Conservation (phyloP, 2,888 invertebrate species). For the Coleophora flavipennella region DNA sequence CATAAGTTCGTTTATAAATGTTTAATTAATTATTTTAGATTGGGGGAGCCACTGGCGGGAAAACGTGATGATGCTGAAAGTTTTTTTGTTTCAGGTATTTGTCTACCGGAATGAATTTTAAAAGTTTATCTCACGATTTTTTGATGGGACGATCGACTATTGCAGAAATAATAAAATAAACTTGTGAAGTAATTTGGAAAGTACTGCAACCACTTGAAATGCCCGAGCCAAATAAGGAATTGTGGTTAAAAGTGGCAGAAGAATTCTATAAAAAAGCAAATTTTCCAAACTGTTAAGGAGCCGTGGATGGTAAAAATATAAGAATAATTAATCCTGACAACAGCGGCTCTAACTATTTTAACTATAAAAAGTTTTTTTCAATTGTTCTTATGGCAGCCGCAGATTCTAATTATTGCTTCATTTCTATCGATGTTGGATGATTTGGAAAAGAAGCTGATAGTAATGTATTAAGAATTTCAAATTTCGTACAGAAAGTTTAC, state of each 20-base stretch:
- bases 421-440: conserved; percentile 17
- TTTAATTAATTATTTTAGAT: too few species aligned
- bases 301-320: conserved; percentile 21
- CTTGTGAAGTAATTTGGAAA: neutral
- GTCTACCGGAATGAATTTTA: neutral
- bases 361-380: conserved; percentile 18
- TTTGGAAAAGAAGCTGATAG: conserved; percentile 17
- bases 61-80: too few species aligned
- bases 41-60: too few species aligned
- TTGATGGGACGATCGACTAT: neutral
- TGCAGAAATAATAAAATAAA: neutral
- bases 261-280: conserved; percentile 15
- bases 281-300: conserved; percentile 15
- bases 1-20: too few species aligned
- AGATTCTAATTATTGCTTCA: conserved; percentile 18
- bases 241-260: conserved; percentile 15
- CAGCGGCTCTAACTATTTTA: conserved; percentile 17
- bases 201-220: conserved; percentile 12
- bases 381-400: conserved; percentile 19
- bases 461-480: conserved; percentile 17
- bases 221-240: conserved; percentile 12
- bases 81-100: neutral
- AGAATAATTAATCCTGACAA: conserved; percentile 14
- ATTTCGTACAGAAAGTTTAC: conserved; percentile 16
- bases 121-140: neutral